Percentiles rank a stretch among this genome's conserved stretches.
phyloP scores from a whole-genome alignment of 2,113 vertebrate species.

The Axis porcinus region DNA sequence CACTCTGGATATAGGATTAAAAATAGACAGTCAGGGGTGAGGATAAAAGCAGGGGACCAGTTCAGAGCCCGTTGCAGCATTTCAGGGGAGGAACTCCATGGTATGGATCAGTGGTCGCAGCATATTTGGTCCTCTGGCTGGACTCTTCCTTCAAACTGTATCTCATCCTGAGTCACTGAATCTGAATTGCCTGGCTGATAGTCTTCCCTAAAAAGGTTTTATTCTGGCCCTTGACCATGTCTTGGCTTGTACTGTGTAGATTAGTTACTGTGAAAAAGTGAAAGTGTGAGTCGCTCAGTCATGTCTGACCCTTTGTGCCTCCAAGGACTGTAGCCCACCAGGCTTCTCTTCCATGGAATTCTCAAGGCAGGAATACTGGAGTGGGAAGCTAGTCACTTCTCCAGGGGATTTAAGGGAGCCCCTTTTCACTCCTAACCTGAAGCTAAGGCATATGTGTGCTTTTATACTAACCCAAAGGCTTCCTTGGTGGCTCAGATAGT shows the following conservation, averaged over 20 bases:
- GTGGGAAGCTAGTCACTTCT: not conserved
- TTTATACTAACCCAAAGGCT: not conserved
- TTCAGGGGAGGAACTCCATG: not conserved
- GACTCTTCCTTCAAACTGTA: not conserved
- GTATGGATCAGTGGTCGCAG: fast-evolving
- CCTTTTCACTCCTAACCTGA: not conserved
- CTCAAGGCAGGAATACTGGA: not conserved
- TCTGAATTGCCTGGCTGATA: not conserved
- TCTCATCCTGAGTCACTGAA: not conserved
- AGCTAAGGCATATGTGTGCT: not conserved
- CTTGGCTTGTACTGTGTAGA: not conserved
- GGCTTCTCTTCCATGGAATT: not conserved
- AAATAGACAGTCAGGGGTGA: not conserved
- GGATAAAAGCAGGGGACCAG: not conserved
- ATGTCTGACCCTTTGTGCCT: not conserved
- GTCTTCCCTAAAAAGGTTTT: not conserved
- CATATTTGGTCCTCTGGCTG: not conserved
- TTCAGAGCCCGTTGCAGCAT: not conserved
- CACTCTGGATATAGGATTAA: not conserved
- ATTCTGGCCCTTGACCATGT: not conserved
- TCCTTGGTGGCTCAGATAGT: not conserved
- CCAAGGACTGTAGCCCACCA: not conserved
- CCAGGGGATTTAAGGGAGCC: not conserved
- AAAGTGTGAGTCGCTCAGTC: not conserved
- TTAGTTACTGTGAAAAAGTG: not conserved